A percentile compares a stretch with the other conserved stretches of the same genome.
Conservation (phyloP, 2,797 vertebrate species). For the Periparus ater region DNA sequence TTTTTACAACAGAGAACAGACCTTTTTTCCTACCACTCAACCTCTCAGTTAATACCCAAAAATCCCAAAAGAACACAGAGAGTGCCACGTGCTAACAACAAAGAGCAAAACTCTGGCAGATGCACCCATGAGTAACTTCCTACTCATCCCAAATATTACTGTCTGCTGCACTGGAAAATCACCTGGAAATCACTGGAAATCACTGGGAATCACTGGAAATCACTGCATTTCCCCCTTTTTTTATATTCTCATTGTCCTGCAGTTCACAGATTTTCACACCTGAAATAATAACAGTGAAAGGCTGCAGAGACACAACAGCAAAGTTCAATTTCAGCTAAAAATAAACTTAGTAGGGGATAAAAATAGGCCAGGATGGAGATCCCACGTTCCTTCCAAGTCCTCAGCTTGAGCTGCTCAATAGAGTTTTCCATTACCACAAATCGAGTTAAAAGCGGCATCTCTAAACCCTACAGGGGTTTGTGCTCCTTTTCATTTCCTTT, state of each 20-base stretch:
- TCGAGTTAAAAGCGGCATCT: not conserved
- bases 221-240: not conserved
- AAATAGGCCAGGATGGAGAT: not conserved
- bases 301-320: not conserved
- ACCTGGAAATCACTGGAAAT: not conserved
- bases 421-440: not conserved
- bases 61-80: not conserved
- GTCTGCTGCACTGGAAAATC: not conserved
- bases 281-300: not conserved
- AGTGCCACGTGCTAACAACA: accelerated
- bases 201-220: not conserved
- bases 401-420: not conserved
- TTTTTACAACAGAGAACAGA: not conserved
- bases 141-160: no score
- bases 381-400: not conserved
- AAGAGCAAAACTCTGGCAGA: not conserved
- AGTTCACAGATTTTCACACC: not conserved
- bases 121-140: not conserved
- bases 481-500: not conserved
- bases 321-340: not conserved
- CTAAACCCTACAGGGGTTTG: not conserved
- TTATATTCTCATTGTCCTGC: accelerated
- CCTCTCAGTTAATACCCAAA: not conserved
- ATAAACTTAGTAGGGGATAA: not conserved
- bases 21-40: not conserved